A percentile compares a stretch with the other conserved stretches of the same genome.
phyloP scores from a whole-genome alignment of 2,888 invertebrate species.

The Leistus spinibarbis region DNA sequence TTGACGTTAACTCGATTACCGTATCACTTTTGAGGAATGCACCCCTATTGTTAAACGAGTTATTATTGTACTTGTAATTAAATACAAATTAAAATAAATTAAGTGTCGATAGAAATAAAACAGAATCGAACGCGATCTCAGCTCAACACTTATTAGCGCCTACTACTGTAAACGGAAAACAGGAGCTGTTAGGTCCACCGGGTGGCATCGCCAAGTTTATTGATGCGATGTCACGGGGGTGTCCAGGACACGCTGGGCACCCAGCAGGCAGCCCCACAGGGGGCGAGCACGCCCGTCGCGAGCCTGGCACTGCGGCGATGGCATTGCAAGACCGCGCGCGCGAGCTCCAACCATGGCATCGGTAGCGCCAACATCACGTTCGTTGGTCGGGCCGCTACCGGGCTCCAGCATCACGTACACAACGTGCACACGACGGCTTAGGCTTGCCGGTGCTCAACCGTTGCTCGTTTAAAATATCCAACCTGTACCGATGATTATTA shows the following conservation, averaged over 20 bases:
- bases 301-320: not conserved
- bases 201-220: slow-evolving; percentile 12
- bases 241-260: slow-evolving; percentile 22
- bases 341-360: not conserved
- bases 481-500: not conserved
- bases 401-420: slow-evolving; percentile 18
- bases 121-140: too few relatives aligned
- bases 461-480: not conserved
- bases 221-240: slow-evolving; percentile 21
- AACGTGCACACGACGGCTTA: not conserved
- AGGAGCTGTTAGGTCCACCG: not conserved
- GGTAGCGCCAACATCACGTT: slow-evolving; percentile 10
- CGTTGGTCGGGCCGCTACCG: slow-evolving; percentile 14
- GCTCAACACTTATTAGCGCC: too few relatives aligned
- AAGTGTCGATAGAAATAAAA: too few relatives aligned
- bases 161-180: not conserved
- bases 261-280: slow-evolving; percentile 25
- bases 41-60: too few relatives aligned
- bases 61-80: too few relatives aligned
- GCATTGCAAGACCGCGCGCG: not conserved
- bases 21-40: too few relatives aligned
- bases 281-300: not conserved
- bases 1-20: too few relatives aligned
- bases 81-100: too few relatives aligned
- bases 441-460: not conserved